Evolutionary conservation across 2,797 vertebrate species (phyloP).

Genomic region (Pelobates cultripes): DNA sequence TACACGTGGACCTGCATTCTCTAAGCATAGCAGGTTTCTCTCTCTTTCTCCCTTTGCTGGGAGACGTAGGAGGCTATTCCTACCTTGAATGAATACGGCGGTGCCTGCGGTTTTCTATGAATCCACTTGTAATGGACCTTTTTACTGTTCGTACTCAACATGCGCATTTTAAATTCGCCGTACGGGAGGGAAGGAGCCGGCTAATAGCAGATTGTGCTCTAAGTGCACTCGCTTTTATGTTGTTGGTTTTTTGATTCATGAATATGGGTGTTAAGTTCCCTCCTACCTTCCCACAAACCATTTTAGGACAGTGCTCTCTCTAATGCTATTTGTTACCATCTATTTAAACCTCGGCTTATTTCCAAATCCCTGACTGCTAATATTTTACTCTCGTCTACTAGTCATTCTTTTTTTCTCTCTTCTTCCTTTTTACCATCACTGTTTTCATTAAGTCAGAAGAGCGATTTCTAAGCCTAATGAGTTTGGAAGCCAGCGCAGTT

Average conservation of each 20-base stretch:
- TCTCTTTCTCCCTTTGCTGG: no score
- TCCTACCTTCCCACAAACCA: background rate
- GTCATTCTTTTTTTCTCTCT: background rate
- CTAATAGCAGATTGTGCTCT: slow-evolving; percentile 66
- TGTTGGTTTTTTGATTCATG: slow-evolving; percentile 59
- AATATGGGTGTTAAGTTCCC: background rate
- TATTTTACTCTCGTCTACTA: slow-evolving; percentile 18
- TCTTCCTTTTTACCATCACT: background rate
- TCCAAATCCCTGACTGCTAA: slow-evolving; percentile 47
- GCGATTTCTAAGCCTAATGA: slow-evolving; percentile 46
- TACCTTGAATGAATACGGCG: no score
- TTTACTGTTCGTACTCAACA: slow-evolving; percentile 62
- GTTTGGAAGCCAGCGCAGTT: slow-evolving; percentile 28
- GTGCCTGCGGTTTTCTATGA: no score
- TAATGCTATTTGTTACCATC: slow-evolving; percentile 32
- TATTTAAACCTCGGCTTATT: slow-evolving; percentile 33
- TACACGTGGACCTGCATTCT: no score
- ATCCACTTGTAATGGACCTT: no score
- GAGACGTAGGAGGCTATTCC: no score
- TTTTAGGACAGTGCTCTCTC: background rate
- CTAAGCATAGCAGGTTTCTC: no score
- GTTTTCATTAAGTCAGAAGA: slow-evolving; percentile 50
- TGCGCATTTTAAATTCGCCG: slow-evolving; percentile 65
- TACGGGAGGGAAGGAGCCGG: slow-evolving; percentile 65
- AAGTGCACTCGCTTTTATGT: slow-evolving; percentile 64